These are phyloP conservation scores for Turnix velox DNA, from an alignment of 2,113 vertebrate genomes.

Conservation along the genomic window DNA sequence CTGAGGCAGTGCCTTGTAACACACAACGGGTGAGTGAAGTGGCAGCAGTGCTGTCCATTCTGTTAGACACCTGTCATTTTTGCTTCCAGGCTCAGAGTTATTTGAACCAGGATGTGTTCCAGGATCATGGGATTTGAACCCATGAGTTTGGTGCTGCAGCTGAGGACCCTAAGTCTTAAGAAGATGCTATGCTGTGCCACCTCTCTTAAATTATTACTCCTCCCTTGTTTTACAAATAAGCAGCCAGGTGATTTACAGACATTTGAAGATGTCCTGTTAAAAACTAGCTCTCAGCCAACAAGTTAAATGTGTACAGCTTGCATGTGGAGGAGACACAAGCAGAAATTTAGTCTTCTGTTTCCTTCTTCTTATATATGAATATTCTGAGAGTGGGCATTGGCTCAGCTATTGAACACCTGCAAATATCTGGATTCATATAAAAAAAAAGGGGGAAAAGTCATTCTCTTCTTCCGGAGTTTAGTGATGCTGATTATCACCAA, in stretches of 20 bases:
- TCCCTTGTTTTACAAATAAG: background rate
- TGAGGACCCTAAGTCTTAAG: background rate
- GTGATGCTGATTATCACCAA: background rate
- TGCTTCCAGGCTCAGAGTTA: background rate
- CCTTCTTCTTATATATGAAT: accelerated
- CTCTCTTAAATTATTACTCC: background rate
- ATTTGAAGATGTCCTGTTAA: background rate
- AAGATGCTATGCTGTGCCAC: background rate
- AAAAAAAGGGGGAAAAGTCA: background rate
- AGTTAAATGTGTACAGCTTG: background rate
- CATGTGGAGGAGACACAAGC: background rate
- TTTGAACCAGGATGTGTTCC: background rate
- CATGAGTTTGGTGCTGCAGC: accelerated
- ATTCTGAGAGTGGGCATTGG: background rate
- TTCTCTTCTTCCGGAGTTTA: background rate
- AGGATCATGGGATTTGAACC: background rate
- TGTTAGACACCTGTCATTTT: background rate
- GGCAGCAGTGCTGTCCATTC: background rate
- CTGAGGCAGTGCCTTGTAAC: conserved; percentile 99
- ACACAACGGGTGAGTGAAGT: conserved; percentile 91
- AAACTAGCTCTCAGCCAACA: background rate
- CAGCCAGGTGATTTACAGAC: background rate
- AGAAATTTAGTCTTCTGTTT: background rate
- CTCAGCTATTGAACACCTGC: background rate
- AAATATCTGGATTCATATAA: background rate